Conservation (phyloP, 2,888 invertebrate species). For the Hirtodrosophila alboralis region DNA sequence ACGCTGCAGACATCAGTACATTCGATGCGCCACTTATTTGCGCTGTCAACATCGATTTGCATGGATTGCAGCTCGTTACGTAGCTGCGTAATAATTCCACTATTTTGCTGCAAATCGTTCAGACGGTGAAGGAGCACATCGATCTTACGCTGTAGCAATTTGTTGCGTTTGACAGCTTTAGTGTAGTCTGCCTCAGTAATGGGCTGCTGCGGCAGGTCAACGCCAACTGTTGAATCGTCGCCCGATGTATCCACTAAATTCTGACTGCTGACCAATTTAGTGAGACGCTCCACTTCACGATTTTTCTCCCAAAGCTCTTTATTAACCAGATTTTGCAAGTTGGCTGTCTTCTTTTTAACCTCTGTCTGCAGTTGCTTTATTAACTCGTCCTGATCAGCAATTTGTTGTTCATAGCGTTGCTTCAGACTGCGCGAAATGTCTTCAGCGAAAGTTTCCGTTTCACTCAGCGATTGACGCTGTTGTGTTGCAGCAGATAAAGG, state of each 20-base stretch:
- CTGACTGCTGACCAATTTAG: constrained; percentile 70
- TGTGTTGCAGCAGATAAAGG: neutral
- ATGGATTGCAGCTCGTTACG: constrained; percentile 74
- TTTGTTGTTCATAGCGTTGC: constrained; percentile 60
- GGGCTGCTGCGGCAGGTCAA: constrained; percentile 77
- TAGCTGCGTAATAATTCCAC: constrained; percentile 63
- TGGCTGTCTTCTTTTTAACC: constrained; percentile 82
- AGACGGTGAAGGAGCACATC: constrained; percentile 79
- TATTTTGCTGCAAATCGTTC: constrained; percentile 63
- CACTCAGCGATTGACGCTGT: constrained; percentile 68
- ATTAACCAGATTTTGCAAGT: constrained; percentile 85
- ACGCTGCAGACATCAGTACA: constrained; percentile 83
- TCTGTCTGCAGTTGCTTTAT: constrained; percentile 85
- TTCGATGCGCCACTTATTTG: constrained; percentile 81
- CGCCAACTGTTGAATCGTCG: constrained; percentile 45
- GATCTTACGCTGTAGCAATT: constrained; percentile 81
- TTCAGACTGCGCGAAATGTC: constrained; percentile 64
- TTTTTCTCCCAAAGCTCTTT: constrained; percentile 86
- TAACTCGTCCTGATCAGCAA: constrained; percentile 85
- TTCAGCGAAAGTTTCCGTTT: constrained; percentile 75
- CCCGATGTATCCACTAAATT: constrained; percentile 38
- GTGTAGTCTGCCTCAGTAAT: constrained; percentile 80
- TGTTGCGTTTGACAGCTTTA: constrained; percentile 81
- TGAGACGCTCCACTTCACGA: constrained; percentile 86
- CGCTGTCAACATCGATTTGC: constrained; percentile 74